Evolutionary conservation across 2,113 vertebrate species (phyloP), one percentile per base, ranked within the genome.

Genomic region (Pithys albifrons): DNA sequence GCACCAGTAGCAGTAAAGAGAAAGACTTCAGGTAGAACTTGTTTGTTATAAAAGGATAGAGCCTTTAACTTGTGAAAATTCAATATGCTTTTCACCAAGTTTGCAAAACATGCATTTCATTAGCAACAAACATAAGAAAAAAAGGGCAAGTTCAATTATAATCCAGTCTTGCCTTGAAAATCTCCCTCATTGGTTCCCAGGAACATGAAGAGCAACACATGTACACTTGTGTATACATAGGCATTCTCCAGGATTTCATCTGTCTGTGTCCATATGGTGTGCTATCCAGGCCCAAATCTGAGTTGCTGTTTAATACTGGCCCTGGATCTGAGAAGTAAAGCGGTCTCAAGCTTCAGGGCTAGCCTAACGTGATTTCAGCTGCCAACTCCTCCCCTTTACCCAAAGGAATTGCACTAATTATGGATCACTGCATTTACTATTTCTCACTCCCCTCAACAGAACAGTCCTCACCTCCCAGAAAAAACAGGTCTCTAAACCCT

Each of bases 191-290:
- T 13, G 35, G 13, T 31, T 93, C n/a, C 33, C 67, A 90, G 55
- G 39, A 80, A 2, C 55, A 54, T 3, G 2, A 46, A 39, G 24
- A 17, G 12, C 23, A 74, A 22, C 41, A 67, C 39, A 5, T 4
- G 22, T 52, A 45, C 10, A 72, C 13, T 37, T 55, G 12, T 28
- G 12, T 43, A 62, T 15, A 25, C 0, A 62, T 19, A 31, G 0
- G 0, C 12, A 28, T 85, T 89, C 58, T 93, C 41, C 16, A 28
- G 71, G n/a, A 93, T 77, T 46, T 71, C 17, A 27, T 88, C 62
- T 83, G 46, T 74, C 3, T 2, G 2, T 70, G 52, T 73, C 76
- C 62, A 59, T 22, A 19, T 0, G 0, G 0, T 37, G 48, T 6
- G 12, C 10, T 77, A 27, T 65, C 31, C 59, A 67, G 46, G 11